Evolutionary conservation across 2,113 vertebrate genomes (phyloP).

Genomic region (Antidorcas marsupialis): DNA sequence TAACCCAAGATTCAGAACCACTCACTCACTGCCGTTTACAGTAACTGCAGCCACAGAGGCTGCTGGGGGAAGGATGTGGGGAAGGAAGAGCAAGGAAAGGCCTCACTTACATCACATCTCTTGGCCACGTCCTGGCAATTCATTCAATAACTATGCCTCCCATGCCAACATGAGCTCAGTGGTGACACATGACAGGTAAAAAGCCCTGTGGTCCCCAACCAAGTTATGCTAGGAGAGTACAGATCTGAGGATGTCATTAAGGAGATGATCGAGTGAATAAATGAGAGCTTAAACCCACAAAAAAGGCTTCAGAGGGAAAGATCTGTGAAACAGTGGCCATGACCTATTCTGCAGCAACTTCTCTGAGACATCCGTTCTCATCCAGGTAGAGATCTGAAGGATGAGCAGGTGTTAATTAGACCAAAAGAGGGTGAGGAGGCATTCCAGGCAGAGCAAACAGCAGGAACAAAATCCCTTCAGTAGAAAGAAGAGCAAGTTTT

Average conservation of each 20-base stretch:
- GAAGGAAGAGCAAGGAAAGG: slow-evolving; percentile 9
- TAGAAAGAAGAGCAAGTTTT: neutral
- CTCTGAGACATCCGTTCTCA: neutral
- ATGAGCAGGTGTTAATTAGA: neutral
- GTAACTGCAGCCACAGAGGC: neutral
- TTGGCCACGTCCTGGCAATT: neutral
- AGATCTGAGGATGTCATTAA: neutral
- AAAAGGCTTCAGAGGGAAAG: slow-evolving; percentile 2
- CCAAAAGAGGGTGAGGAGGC: neutral
- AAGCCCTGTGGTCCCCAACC: neutral
- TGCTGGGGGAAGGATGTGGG: neutral
- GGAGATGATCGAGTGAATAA: neutral
- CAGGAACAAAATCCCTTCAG: neutral
- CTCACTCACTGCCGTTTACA: neutral
- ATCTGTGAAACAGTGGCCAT: neutral
- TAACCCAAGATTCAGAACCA: neutral
- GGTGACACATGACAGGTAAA: neutral
- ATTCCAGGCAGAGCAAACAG: neutral
- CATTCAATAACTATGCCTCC: neutral
- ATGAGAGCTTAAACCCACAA: neutral
- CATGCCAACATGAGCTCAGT: neutral
- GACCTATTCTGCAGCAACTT: neutral
- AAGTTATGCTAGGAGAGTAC: neutral
- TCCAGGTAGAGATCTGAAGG: neutral
- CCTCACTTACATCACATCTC: slow-evolving; percentile 15